These are phyloP conservation scores for Aspidoscelis tigris DNA, from an alignment of 2,113 vertebrate species.

Conservation along the genomic window DNA sequence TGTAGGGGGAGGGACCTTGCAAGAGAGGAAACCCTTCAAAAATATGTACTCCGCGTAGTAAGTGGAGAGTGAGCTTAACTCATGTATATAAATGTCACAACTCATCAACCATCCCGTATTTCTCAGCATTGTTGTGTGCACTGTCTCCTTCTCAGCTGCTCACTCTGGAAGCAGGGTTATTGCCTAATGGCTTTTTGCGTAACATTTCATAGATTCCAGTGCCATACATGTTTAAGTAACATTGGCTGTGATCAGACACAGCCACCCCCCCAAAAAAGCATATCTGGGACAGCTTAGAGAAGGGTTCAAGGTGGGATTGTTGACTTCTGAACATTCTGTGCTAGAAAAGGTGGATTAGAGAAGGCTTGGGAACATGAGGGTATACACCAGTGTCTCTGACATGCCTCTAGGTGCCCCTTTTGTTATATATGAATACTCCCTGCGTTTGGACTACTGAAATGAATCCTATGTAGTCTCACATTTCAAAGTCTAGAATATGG, in stretches of 20 bases:
- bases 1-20: slow-evolving; percentile 13
- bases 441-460: neutral
- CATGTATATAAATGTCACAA: slow-evolving; percentile 55
- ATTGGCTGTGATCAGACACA: too few relatives aligned
- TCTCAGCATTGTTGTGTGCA: slow-evolving; percentile 36
- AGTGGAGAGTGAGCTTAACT: slow-evolving; percentile 28
- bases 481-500: neutral
- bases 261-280: too few relatives aligned
- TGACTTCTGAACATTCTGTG: too few relatives aligned
- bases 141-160: neutral
- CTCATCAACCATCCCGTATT: slow-evolving; percentile 47
- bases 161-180: neutral
- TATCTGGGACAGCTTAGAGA: too few relatives aligned
- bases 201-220: neutral
- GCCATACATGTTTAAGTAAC: neutral
- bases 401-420: too few relatives aligned
- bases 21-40: slow-evolving; percentile 36
- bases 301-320: too few relatives aligned
- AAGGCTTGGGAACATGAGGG: too few relatives aligned
- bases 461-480: neutral
- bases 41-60: slow-evolving; percentile 42
- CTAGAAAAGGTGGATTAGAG: too few relatives aligned
- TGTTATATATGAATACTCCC: too few relatives aligned
- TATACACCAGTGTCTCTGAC: too few relatives aligned
- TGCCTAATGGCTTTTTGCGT: neutral